Base-by-base conservation (phyloP, 1,140 invertebrate genomes). In the Rhopalosiphum maidis region DNA sequence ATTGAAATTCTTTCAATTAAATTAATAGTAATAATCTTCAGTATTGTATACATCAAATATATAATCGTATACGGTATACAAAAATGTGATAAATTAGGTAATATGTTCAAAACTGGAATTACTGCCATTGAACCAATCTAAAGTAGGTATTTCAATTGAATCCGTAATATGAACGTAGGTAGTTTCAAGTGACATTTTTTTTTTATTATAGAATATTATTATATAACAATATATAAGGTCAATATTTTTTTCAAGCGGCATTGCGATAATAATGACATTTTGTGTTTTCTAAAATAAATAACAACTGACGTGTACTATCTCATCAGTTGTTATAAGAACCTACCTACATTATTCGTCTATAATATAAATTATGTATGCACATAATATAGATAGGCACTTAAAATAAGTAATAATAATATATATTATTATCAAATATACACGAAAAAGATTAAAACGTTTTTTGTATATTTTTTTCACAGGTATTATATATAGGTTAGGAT, bases 121-220 rank as follows among this genome's bases (percentile, higher is more conserved):
- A 90, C 88, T 90, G 88, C 48, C 48, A 51, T 51, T 51, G 35
- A 23, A 51, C 46, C n/a, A 35, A 88, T 88, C 87, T 51, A 88
- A 51, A 88, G 87, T 51, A 88, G 60, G 60, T 77, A 77, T 37
- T 55, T 25, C 23, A 55, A 43, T 55, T 11, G 35, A 90, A 90
- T 90, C 35, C 51, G 35, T 90, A 55, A 9, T n/a, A 48, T n/a
- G 48, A 9, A 54, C n/a, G 88, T 55, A 55, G n/a, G n/a, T 54
- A 55, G 88, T 90, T 89, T 55, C 48, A 41, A 55, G 51, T 37
- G 88, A 90, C 88, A 90, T 90, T 90, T 90, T 90, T 88, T 41
- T 41, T 41, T 43, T 43, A 46, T 46, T 86, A 86, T 43, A 43
- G 37, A 43, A 46, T 86, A 55, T 90, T 86, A 55, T 90, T 55